phyloP scores from a whole-genome alignment of 2,888 invertebrate genomes.

The Capitulum mitella region DNA sequence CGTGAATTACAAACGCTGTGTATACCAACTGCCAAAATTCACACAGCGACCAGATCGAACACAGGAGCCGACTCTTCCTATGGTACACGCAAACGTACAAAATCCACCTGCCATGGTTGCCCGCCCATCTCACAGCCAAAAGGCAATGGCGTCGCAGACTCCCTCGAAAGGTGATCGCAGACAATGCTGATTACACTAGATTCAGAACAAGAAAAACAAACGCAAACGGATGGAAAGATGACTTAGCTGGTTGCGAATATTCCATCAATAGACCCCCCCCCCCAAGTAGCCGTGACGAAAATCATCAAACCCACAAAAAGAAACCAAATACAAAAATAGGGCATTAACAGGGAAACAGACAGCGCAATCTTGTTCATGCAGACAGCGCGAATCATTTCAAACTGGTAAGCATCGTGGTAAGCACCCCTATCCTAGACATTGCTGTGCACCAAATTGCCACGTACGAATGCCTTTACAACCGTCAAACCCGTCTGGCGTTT shows the following conservation, averaged over 20 bases:
- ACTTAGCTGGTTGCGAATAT: too few relatives aligned
- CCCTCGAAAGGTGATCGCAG: background rate
- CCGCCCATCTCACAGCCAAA: background rate
- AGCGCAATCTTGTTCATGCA: too few relatives aligned
- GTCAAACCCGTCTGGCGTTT: background rate
- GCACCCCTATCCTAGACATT: too few relatives aligned
- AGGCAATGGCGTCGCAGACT: background rate
- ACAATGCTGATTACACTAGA: background rate
- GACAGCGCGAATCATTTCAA: too few relatives aligned
- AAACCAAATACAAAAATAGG: background rate
- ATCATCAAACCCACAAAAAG: background rate
- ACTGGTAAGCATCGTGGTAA: too few relatives aligned
- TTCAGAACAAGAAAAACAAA: background rate
- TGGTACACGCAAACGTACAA: background rate
- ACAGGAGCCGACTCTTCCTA: too few relatives aligned
- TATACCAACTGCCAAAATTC: too few relatives aligned
- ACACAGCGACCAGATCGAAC: too few relatives aligned
- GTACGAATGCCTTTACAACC: background rate
- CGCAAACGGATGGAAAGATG: too few relatives aligned
- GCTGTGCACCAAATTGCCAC: too few relatives aligned
- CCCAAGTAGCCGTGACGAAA: background rate
- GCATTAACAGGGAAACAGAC: too few relatives aligned
- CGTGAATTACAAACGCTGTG: too few relatives aligned
- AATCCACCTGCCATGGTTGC: background rate
- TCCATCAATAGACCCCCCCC: background rate